Conservation (phyloP, 2,888 invertebrate genomes). For the Linnaemya vulpina region DNA sequence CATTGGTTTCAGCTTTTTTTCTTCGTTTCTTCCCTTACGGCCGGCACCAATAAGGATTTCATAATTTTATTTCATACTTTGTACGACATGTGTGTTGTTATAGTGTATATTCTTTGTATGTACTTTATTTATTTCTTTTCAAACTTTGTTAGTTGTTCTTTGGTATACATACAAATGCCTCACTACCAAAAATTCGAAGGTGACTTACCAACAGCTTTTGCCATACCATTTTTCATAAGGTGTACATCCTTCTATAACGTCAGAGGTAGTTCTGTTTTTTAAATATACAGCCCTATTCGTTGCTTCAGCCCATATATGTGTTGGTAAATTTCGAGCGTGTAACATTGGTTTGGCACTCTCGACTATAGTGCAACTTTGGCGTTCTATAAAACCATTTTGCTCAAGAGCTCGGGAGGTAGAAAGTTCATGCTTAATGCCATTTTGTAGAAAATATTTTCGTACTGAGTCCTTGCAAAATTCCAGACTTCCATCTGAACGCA, state of each 20-base stretch:
- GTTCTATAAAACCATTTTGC: constrained; percentile 18
- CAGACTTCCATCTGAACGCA: constrained; percentile 1
- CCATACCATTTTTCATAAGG: constrained; percentile 3
- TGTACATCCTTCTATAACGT: constrained; percentile 8
- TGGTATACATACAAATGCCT: constrained; percentile 3
- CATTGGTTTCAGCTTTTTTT: too few relatives aligned
- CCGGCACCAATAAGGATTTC: too few relatives aligned
- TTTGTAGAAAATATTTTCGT: constrained; percentile 7
- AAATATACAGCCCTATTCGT: constrained; percentile 7
- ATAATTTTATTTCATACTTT: too few relatives aligned
- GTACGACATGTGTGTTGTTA: too few relatives aligned
- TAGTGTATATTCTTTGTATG: too few relatives aligned
- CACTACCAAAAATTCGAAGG: background rate
- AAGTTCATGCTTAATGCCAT: constrained; percentile 4
- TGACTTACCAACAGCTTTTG: background rate
- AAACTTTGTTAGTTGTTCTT: background rate
- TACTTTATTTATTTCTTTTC: background rate
- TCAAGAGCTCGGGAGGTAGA: background rate
- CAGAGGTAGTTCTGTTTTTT: constrained; percentile 1
- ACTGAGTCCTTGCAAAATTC: constrained; percentile 10
- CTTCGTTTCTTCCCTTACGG: too few relatives aligned
- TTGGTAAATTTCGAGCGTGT: background rate
- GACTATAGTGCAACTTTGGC: background rate
- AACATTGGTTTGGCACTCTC: constrained; percentile 14
- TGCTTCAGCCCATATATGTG: constrained; percentile 7